Conservation (phyloP, 2,113 vertebrate species). For the Petrocephalus microphthalmus region DNA sequence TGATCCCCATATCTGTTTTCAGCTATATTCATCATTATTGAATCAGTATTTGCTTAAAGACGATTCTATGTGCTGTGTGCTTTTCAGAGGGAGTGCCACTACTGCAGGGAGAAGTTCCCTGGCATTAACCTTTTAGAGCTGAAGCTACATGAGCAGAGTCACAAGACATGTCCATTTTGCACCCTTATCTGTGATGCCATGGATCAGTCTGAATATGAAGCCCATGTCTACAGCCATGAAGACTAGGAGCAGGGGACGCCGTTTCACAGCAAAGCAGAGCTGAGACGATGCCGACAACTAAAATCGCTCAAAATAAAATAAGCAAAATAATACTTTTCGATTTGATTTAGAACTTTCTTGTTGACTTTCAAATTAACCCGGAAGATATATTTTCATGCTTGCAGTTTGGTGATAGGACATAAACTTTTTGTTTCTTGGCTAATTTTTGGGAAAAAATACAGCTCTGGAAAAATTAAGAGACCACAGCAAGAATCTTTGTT, state of each 20-base stretch:
- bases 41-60: not conserved
- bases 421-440: not conserved
- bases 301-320: not conserved
- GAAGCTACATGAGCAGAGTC: constrained; percentile 55
- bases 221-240: constrained; percentile 61
- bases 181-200: constrained; percentile 55
- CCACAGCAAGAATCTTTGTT: no score
- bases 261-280: not conserved
- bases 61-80: not conserved
- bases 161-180: constrained; percentile 63
- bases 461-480: no score
- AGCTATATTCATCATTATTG: not conserved
- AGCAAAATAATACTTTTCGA: not conserved
- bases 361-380: not conserved
- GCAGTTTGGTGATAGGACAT: not conserved
- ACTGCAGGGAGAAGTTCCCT: constrained; percentile 59
- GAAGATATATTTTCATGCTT: not conserved
- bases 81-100: constrained; percentile 44
- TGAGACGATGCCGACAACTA: not conserved
- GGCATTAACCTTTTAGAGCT: constrained; percentile 50
- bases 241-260: constrained; percentile 1
- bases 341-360: not conserved
- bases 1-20: not conserved
- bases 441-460: not conserved
- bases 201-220: constrained; percentile 56